Evolutionary conservation across 2,797 vertebrate species (phyloP).

Genomic region (Channa striata): DNA sequence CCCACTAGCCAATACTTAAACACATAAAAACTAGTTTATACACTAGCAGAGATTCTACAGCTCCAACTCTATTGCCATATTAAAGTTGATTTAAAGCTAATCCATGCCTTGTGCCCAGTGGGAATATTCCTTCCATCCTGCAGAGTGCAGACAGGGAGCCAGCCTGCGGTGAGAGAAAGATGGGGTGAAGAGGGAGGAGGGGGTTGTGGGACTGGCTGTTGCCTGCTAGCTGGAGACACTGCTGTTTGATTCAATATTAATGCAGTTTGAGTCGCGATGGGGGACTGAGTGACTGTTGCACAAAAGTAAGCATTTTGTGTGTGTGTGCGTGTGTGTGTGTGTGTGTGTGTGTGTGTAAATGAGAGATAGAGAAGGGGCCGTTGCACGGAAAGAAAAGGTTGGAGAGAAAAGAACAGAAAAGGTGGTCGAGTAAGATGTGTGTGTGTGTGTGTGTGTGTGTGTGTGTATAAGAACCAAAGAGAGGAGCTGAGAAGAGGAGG

Average conservation of each 20-base stretch:
- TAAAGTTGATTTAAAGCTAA: constrained; percentile 88
- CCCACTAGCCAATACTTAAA: constrained; percentile 67
- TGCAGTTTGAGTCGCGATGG: constrained; percentile 87
- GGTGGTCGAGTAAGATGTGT: constrained; percentile 54
- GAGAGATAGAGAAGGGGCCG: constrained; percentile 57
- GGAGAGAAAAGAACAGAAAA: constrained; percentile 61
- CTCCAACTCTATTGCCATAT: constrained; percentile 81
- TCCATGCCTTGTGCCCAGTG: constrained; percentile 84
- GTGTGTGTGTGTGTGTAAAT: constrained; percentile 47
- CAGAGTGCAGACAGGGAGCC: constrained; percentile 85
- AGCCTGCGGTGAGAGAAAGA: constrained; percentile 79
- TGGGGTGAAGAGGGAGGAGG: constrained; percentile 39
- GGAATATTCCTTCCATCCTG: constrained; percentile 87
- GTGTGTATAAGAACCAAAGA: constrained; percentile 54
- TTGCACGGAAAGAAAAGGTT: constrained; percentile 54
- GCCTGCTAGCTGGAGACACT: constrained; percentile 83
- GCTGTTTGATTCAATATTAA: constrained; percentile 90
- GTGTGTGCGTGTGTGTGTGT: constrained; percentile 29
- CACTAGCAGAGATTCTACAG: constrained; percentile 63
- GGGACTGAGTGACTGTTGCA: constrained; percentile 85
- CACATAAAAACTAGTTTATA: constrained; percentile 66
- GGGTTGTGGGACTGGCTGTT: constrained; percentile 69
- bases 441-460: constrained; percentile 31
- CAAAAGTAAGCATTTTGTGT: constrained; percentile 83
- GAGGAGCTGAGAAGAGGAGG: constrained; percentile 60